Conservation (phyloP, 2,797 vertebrate species). For the Propithecus perrieri region DNA sequence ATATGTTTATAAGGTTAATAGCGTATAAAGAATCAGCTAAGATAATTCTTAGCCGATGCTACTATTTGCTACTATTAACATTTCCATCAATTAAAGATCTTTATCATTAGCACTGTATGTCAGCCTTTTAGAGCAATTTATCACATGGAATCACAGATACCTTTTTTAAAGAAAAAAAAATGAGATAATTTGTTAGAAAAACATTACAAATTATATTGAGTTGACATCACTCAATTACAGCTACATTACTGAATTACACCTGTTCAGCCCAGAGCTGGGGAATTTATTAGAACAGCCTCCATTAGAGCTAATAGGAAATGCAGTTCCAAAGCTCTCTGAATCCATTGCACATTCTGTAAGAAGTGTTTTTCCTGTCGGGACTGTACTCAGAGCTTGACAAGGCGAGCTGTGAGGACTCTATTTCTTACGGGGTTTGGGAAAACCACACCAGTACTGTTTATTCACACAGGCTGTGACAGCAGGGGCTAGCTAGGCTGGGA, state of each 20-base stretch:
- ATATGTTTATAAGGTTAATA: slow-evolving; percentile 59
- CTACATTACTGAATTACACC: slow-evolving; percentile 75
- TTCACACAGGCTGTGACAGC: neutral
- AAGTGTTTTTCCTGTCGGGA: slow-evolving; percentile 43
- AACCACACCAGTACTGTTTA: neutral
- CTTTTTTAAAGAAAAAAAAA: slow-evolving; percentile 57
- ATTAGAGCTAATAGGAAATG: slow-evolving; percentile 72
- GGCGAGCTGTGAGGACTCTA: neutral
- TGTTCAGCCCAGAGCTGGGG: slow-evolving; percentile 35
- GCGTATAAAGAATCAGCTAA: slow-evolving; percentile 26
- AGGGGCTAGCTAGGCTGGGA: neutral
- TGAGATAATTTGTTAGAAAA: slow-evolving; percentile 78
- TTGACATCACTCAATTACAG: slow-evolving; percentile 77
- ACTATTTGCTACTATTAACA: slow-evolving; percentile 55
- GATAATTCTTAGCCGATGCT: slow-evolving; percentile 46
- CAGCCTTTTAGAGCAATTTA: slow-evolving; percentile 69
- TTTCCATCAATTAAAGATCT: slow-evolving; percentile 71
- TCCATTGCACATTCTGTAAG: slow-evolving; percentile 14
- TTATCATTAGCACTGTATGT: slow-evolving; percentile 56
- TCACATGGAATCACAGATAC: slow-evolving; percentile 69
- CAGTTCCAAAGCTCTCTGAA: slow-evolving; percentile 32
- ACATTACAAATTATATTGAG: slow-evolving; percentile 76
- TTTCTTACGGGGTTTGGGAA: slow-evolving; percentile 16
- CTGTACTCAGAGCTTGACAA: neutral
- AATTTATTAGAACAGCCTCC: slow-evolving; percentile 53